Conservation (phyloP, 2,113 vertebrate species). For the Mustelus asterias region DNA sequence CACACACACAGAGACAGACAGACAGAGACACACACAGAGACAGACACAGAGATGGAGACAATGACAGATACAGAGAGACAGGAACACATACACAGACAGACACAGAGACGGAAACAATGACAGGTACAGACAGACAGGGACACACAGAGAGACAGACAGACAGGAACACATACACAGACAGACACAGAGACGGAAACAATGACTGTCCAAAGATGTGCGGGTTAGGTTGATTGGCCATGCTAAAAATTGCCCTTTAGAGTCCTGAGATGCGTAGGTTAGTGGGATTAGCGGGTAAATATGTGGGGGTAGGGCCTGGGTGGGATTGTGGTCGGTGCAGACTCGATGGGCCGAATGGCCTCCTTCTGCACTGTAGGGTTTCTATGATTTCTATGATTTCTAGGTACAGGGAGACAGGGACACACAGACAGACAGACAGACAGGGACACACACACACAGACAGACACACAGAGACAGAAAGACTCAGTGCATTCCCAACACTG, state of each 20-base stretch:
- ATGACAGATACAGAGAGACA: neutral
- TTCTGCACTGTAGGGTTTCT: no score
- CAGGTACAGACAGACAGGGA: neutral
- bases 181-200: no score
- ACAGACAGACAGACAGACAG: neutral
- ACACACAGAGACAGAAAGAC: neutral
- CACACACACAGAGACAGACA: neutral
- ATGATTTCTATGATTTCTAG: no score
- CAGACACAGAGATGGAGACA: neutral
- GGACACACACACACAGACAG: neutral
- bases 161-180: neutral
- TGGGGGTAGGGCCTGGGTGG: no score
- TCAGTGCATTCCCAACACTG: no score
- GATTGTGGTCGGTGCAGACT: no score
- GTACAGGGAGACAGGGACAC: neutral
- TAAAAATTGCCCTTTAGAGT: no score
- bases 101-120: neutral
- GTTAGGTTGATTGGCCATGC: no score
- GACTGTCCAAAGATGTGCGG: no score
- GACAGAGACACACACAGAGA: neutral
- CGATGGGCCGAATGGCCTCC: no score
- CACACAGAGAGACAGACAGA: neutral
- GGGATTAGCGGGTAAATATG: no score
- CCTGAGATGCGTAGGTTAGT: no score
- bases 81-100: neutral